Conservation (phyloP, 2,113 vertebrate species). For the Blennius ocellaris region DNA sequence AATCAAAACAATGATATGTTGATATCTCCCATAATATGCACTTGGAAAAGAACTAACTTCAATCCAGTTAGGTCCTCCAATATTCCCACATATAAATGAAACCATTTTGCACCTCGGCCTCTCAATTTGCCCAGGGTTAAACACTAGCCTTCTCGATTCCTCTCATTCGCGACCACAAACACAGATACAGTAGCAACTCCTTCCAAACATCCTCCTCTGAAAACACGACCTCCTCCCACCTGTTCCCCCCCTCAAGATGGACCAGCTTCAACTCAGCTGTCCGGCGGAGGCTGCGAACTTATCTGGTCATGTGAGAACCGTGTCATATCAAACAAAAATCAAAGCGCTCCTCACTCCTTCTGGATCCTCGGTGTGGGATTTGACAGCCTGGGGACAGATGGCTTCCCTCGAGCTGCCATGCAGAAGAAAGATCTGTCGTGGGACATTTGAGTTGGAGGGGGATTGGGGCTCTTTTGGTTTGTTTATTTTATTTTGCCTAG, state of each 20-base stretch:
- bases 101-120: slow-evolving; percentile 28
- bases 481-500: slow-evolving; percentile 78
- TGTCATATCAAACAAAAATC: slow-evolving; percentile 72
- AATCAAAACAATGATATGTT: too few species aligned
- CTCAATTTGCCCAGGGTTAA: slow-evolving; percentile 1
- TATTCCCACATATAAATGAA: slow-evolving; percentile 57
- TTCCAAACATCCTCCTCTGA: slow-evolving; percentile 28
- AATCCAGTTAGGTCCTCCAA: slow-evolving; percentile 8
- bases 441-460: slow-evolving; percentile 28
- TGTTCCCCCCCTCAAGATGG: slow-evolving; percentile 64
- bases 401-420: slow-evolving; percentile 74
- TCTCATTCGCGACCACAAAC: too few species aligned
- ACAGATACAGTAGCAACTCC: slow-evolving; percentile 31
- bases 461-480: slow-evolving; percentile 53
- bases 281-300: slow-evolving; percentile 60
- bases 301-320: slow-evolving; percentile 84
- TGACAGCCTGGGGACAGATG: slow-evolving; percentile 65
- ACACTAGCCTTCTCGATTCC: too few species aligned
- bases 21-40: not conserved
- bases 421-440: slow-evolving; percentile 63
- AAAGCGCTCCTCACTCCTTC: slow-evolving; percentile 62
- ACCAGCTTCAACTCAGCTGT: slow-evolving; percentile 69
- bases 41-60: not conserved
- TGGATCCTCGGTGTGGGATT: slow-evolving; percentile 57
- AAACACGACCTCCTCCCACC: slow-evolving; percentile 66